These are phyloP conservation scores for Phalacrocorax pelagicus DNA, from an alignment of 2,113 vertebrate species.

Conservation along the genomic window DNA sequence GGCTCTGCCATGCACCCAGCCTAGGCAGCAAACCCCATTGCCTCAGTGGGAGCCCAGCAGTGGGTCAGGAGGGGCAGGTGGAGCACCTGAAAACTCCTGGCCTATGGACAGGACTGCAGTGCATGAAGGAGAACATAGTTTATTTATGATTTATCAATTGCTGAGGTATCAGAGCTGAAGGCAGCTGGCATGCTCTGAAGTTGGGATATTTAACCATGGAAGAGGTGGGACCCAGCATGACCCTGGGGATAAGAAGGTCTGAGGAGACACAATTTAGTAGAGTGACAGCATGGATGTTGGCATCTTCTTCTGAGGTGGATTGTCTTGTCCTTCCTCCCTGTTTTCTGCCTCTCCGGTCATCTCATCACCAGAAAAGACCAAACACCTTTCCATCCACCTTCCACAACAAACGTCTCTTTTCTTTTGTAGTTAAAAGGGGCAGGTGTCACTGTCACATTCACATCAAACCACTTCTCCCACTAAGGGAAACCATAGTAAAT, in stretches of 20 bases:
- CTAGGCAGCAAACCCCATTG: neutral
- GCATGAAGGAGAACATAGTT: neutral
- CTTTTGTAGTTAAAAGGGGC: neutral
- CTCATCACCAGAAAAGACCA: neutral
- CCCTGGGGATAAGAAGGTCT: neutral
- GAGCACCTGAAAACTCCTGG: neutral
- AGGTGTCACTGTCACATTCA: neutral
- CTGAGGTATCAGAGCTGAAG: neutral
- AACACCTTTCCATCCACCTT: neutral
- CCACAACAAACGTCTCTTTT: neutral
- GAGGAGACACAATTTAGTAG: neutral
- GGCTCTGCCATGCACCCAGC: fast-evolving
- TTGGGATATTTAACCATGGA: neutral
- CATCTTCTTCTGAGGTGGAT: neutral
- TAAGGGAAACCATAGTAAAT: neutral
- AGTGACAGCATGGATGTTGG: neutral
- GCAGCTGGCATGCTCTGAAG: neutral
- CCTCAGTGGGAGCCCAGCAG: neutral
- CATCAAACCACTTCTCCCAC: neutral
- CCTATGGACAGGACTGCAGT: neutral
- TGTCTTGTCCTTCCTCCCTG: neutral
- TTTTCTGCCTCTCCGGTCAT: neutral
- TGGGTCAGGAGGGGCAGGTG: neutral
- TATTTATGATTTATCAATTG: neutral
- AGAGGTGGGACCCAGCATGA: neutral